Base-by-base conservation (phyloP, 2,113 vertebrate species). In the Felis catus region DNA sequence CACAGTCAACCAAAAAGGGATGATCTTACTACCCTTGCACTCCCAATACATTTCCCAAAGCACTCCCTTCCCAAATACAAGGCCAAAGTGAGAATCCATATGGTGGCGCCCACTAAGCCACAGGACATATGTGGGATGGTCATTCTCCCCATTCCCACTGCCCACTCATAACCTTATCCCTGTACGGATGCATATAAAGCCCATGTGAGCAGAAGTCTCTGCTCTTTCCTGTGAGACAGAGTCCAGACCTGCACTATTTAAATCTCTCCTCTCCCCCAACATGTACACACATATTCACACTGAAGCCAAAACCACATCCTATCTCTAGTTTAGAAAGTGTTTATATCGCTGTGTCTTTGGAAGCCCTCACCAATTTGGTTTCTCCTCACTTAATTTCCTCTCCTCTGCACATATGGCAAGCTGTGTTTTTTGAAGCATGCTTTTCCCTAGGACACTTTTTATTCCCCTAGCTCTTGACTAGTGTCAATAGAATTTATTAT, bases 381-480 rank as follows among this genome's bases (percentile, higher is more conserved):
- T 95, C 94, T 95, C 71, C 84, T 81, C 36, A 70, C 41, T 84
- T 82, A 61, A 84, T 85, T 83, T 90, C 36, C 95, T 86, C 85
- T 91, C 81, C 76, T 86, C 63, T 9, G 89, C 48, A 86, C 89
- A 91, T 39, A 58, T 41, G 53, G 89, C 84, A 73, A 82, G 86
- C 68, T 82, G 73, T 93, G 86, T 86, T 93, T 36, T 89, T n/a
- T 58, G 58, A 92, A 90, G 83, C 36, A 53, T 70, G 39, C 18
- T 84, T 96, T 95, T 53, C 91, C 45, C 92, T 55, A 27, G 90
- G 58, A 92, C 5, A 41, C 23, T 68, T 93, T 80, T 31, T 93
- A 70, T 95, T 94, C 79, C 84, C 87, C 61, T 61, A 66, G 87
- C 90, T 90, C 93, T 94, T 86, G 73, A 89, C 41, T 18, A 95